Evolutionary conservation across 2,113 vertebrate genomes (phyloP).

Genomic region (Fregetta grallaria): DNA sequence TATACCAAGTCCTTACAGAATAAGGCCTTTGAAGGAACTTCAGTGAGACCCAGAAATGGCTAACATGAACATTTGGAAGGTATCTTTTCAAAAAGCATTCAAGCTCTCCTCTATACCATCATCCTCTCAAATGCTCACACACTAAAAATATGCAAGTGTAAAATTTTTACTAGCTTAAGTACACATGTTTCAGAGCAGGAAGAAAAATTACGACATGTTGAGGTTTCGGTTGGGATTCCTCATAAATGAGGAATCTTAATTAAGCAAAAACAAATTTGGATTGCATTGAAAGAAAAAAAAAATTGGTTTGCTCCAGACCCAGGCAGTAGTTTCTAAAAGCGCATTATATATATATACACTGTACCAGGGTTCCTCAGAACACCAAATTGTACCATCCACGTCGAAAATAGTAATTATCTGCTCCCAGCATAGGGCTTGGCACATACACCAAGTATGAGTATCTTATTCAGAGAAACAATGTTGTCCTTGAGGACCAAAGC

Average conservation of each 20-base stretch:
- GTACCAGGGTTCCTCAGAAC: not conserved
- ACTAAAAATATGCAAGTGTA: not conserved
- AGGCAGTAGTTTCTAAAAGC: not conserved
- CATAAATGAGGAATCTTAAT: slow-evolving; percentile 7
- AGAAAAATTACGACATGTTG: not conserved
- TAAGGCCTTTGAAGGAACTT: not conserved
- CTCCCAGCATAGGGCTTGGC: not conserved
- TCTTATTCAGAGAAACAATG: not conserved
- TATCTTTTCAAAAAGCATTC: not conserved
- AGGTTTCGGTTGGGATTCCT: not conserved
- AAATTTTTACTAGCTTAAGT: slow-evolving; percentile 6
- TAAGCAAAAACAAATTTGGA: not conserved
- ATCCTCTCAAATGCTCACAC: not conserved
- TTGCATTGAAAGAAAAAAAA: not conserved
- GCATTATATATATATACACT: not conserved
- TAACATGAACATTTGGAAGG: not conserved
- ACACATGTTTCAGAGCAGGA: not conserved
- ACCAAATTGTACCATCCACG: not conserved
- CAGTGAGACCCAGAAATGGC: not conserved
- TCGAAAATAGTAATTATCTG: not conserved
- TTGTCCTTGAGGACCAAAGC: not conserved
- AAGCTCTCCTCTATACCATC: not conserved
- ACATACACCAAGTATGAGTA: not conserved
- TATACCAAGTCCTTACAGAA: not conserved
- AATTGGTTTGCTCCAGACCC: not conserved